Percentiles rank a stretch among this genome's conserved stretches.
These are phyloP conservation scores for Zoanthus gigantus DNA, from an alignment of 92 coral and sea anemone genomes.

Conservation along the genomic window DNA sequence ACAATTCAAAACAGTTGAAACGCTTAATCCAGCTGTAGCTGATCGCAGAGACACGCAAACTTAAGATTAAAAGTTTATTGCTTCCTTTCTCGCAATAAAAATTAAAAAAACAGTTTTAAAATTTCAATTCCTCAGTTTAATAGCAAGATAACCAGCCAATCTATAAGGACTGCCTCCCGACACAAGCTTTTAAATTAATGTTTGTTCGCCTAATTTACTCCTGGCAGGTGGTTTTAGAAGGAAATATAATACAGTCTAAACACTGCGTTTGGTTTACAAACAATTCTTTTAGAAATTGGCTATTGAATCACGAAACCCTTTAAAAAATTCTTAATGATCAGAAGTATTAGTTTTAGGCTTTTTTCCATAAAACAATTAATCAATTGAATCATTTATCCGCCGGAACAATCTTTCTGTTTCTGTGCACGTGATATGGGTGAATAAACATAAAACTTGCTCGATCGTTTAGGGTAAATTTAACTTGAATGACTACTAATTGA, in stretches of 20 bases:
- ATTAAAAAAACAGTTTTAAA: background rate
- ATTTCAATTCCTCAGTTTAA: background rate
- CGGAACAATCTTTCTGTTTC: background rate
- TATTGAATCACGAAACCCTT: slow-evolving; percentile 37
- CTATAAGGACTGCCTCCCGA: background rate
- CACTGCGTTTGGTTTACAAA: slow-evolving; percentile 24
- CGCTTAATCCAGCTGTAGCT: slow-evolving; percentile 16
- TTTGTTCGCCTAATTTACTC: slow-evolving; percentile 30
- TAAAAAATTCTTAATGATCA: slow-evolving; percentile 4
- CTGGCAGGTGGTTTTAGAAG: slow-evolving; percentile 30
- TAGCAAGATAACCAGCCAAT: background rate
- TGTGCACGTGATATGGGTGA: background rate
- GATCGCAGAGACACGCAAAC: slow-evolving; percentile 24
- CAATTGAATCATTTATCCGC: background rate
- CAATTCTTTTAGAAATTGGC: slow-evolving; percentile 15
- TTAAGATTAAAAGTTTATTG: background rate
- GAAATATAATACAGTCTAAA: slow-evolving; percentile 23
- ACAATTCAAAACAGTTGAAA: slow-evolving; percentile 2
- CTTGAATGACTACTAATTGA: background rate
- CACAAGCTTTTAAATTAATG: slow-evolving; percentile 21
- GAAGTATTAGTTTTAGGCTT: background rate
- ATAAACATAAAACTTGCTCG: background rate
- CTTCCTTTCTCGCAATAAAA: background rate
- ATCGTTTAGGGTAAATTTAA: background rate
- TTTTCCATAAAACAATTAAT: slow-evolving; percentile 14